Percentiles rank a stretch among this genome's conserved stretches.
Evolutionary conservation across 1,140 invertebrate genomes (phyloP).

Genomic region (Melanaphis sacchari): DNA sequence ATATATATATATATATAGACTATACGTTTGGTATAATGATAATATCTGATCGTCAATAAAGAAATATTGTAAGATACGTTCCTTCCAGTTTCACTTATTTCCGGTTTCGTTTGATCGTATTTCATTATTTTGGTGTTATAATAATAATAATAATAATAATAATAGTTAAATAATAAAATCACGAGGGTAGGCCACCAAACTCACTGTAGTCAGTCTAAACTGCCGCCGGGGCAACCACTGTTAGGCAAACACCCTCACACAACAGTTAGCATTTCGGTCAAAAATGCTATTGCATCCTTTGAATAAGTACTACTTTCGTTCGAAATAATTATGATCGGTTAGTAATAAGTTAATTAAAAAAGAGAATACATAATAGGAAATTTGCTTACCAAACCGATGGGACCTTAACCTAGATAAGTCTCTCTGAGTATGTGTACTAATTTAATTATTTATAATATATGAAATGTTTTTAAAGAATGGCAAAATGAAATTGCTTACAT

Average conservation of each 20-base stretch:
- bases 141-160: too few species aligned
- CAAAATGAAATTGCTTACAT: neutral
- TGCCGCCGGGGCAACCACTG: neutral
- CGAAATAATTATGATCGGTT: neutral
- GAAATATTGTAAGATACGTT: neutral
- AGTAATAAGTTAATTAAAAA: neutral
- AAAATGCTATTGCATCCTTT: neutral
- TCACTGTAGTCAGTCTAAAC: neutral
- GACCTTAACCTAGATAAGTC: neutral
- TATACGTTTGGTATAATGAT: neutral
- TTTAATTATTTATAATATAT: neutral
- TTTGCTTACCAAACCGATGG: neutral
- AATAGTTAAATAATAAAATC: neutral
- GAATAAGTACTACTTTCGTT: neutral
- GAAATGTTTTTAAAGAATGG: too few species aligned
- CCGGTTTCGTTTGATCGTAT: neutral
- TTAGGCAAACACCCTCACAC: neutral
- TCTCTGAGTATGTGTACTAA: neutral
- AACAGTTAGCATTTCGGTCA: neutral
- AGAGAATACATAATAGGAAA: neutral
- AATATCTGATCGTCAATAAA: neutral
- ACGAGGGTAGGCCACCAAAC: conserved; percentile 36
- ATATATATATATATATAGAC: too few species aligned
- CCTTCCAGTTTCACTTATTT: neutral
- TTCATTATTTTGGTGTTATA: too few species aligned